Evolutionary conservation across 2,888 invertebrate genomes (phyloP).

Genomic region (Serripes groenlandicus): DNA sequence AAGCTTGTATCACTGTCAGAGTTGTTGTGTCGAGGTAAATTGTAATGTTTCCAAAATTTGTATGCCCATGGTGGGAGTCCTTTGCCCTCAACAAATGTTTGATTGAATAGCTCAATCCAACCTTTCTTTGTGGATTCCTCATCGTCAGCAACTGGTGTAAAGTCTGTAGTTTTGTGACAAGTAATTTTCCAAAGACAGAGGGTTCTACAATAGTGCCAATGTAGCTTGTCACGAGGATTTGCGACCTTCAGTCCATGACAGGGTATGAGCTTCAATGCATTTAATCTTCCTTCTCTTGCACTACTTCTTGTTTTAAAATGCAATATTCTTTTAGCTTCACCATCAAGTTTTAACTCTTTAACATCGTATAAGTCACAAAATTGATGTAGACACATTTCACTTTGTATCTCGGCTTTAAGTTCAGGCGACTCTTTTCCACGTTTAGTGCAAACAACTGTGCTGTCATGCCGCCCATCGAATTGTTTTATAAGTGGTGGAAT

Average conservation of each 20-base stretch:
- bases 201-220: neutral
- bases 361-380: neutral
- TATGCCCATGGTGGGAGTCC: neutral
- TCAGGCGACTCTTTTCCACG: neutral
- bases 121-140: neutral
- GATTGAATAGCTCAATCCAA: neutral
- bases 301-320: neutral
- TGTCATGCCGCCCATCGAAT: neutral
- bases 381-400: constrained; percentile 5
- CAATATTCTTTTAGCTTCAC: neutral
- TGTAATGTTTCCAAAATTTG: neutral
- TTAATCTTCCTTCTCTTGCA: neutral
- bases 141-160: neutral
- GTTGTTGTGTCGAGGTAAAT: neutral
- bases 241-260: neutral
- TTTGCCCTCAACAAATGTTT: neutral
- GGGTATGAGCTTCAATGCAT: neutral
- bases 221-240: neutral
- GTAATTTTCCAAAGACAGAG: too few relatives aligned
- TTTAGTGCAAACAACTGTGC: neutral
- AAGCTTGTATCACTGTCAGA: neutral
- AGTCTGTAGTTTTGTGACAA: neutral
- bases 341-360: neutral
- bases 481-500: neutral
- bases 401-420: neutral